phyloP scores from a whole-genome alignment of 2,888 invertebrate genomes.

The Synanthedon andrenaeformis region DNA sequence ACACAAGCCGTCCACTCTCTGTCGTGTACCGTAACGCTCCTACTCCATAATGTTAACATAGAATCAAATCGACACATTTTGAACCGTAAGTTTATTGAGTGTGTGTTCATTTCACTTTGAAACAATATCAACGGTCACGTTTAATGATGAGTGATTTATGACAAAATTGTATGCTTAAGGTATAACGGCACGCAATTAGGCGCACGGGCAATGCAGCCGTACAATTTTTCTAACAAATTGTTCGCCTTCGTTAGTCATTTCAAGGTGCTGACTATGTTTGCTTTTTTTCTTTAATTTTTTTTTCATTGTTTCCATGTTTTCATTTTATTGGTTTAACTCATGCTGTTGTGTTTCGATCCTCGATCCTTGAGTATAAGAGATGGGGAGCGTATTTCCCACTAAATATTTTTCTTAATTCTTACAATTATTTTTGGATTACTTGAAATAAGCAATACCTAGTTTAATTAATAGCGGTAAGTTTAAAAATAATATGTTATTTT shows the following conservation, averaged over 20 bases:
- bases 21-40: constrained; percentile 24
- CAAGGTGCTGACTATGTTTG: neutral
- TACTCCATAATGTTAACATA: constrained; percentile 12
- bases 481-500: too few species aligned
- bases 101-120: neutral
- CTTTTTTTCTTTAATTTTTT: too few species aligned
- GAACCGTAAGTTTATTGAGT: neutral
- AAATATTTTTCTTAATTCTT: too few species aligned
- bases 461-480: too few species aligned
- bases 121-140: neutral
- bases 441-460: too few species aligned
- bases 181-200: constrained; percentile 15
- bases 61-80: neutral
- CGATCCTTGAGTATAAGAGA: too few species aligned
- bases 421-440: too few species aligned
- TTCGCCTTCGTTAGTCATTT: constrained; percentile 1
- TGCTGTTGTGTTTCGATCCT: too few species aligned
- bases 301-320: too few species aligned
- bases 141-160: constrained; percentile 15
- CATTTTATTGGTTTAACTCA: too few species aligned
- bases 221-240: constrained; percentile 8
- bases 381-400: too few species aligned
- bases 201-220: constrained; percentile 9
- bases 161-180: constrained; percentile 13
- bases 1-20: constrained; percentile 15